A percentile compares a stretch with the other conserved stretches of the same genome.
phyloP scores from a whole-genome alignment of 2,797 vertebrate species.

The Pantherophis alleghaniensis region DNA sequence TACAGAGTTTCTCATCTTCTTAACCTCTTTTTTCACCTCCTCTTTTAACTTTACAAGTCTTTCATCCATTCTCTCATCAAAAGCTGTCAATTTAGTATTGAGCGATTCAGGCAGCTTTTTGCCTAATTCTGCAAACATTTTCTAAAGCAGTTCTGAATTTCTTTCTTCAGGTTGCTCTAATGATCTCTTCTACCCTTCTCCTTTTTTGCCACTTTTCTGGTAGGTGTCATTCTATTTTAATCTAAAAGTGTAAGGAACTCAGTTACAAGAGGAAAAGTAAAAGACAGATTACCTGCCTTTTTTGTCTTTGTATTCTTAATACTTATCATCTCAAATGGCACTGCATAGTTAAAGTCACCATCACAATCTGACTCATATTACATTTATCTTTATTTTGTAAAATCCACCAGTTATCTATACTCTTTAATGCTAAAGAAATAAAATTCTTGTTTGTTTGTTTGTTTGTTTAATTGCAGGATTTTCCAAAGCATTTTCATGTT shows the following conservation, averaged over 20 bases:
- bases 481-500: not conserved
- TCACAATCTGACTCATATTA: not conserved
- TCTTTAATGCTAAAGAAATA: not conserved
- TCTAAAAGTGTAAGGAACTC: not conserved
- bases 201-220: not conserved
- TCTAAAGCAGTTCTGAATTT: not conserved
- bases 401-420: not conserved
- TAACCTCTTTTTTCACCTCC: not conserved
- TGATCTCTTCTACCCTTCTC: not conserved
- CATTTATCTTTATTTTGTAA: not conserved
- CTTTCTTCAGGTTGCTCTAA: not conserved
- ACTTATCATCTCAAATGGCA: not conserved
- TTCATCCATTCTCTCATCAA: not conserved
- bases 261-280: not conserved
- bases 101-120: not conserved
- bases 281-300: not conserved
- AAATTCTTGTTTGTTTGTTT: not conserved
- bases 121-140: not conserved
- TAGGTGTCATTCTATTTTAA: not conserved
- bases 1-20: not conserved
- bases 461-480: not conserved
- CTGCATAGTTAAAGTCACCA: not conserved
- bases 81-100: not conserved
- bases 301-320: not conserved
- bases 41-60: not conserved